phyloP scores from a whole-genome alignment of 1,140 invertebrate genomes.

The Periplaneta americana region DNA sequence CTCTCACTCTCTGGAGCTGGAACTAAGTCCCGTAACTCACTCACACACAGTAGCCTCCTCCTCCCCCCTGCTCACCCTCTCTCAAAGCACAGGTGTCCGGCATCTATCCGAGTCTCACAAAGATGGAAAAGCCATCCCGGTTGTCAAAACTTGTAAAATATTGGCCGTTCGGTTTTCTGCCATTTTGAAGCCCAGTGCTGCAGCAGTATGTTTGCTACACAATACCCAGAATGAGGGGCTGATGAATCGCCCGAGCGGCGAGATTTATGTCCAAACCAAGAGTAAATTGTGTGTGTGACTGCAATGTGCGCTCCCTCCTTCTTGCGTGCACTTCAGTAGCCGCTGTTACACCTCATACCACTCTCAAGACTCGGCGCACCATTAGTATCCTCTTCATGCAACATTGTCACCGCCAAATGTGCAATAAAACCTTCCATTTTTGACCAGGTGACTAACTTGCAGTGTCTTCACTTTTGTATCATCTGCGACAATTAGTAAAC shows the following conservation, averaged over 20 bases:
- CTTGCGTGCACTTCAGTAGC: neutral
- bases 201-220: constrained; percentile 14
- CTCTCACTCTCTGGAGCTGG: constrained; percentile 22
- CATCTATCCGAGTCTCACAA: constrained; percentile 23
- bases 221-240: constrained; percentile 11
- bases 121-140: constrained; percentile 26
- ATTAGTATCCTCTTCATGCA: neutral
- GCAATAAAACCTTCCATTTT: neutral
- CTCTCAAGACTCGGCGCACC: too few species aligned
- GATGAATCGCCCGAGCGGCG: constrained; percentile 21
- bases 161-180: constrained; percentile 40
- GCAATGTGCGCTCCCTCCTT: constrained; percentile 7
- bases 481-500: too few species aligned
- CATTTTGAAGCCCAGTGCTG: constrained; percentile 37
- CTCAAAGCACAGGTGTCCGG: constrained; percentile 21
- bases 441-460: neutral
- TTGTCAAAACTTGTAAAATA: constrained; percentile 30
- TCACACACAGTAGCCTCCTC: constrained; percentile 23
- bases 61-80: constrained; percentile 25
- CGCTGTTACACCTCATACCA: neutral
- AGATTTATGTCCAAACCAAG: constrained; percentile 19
- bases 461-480: too few species aligned
- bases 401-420: neutral
- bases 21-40: constrained; percentile 22
- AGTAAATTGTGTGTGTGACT: constrained; percentile 17